A percentile compares a stretch with the other conserved stretches of the same genome.
phyloP scores from a whole-genome alignment of 2,113 vertebrate species.

The Suncus etruscus region DNA sequence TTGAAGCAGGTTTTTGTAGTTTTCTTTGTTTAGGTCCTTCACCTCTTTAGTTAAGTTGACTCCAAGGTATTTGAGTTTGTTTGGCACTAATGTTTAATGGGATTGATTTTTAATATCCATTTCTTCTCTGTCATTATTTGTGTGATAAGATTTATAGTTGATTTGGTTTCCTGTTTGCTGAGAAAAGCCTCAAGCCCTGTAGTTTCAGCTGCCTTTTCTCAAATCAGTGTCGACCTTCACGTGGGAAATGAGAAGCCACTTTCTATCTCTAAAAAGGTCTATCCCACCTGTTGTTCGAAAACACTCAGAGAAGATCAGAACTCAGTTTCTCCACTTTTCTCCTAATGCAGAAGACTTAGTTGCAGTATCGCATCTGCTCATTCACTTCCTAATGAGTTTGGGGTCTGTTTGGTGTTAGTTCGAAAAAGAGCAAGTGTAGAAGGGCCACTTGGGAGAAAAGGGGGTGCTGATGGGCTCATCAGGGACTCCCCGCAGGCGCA shows the following conservation, averaged over 20 bases:
- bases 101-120: too few relatives aligned
- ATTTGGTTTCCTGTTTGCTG: slow-evolving; percentile 10
- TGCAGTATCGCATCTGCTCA: slow-evolving; percentile 9
- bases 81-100: too few relatives aligned
- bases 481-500: background rate
- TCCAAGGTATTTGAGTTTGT: too few relatives aligned
- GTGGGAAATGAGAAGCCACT: slow-evolving; percentile 38
- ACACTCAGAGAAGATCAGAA: background rate
- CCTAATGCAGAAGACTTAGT: too few relatives aligned
- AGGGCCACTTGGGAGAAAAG: rapidly evolving
- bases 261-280: slow-evolving; percentile 50
- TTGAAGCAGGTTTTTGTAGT: too few relatives aligned
- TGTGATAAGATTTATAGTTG: background rate
- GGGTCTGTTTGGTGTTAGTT: slow-evolving; percentile 3
- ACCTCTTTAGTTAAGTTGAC: too few relatives aligned
- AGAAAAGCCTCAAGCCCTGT: slow-evolving; percentile 15
- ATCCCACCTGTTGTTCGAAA: slow-evolving; percentile 36
- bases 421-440: background rate
- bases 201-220: background rate
- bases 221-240: background rate
- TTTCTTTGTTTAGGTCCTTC: too few relatives aligned
- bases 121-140: too few relatives aligned
- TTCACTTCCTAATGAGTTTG: slow-evolving; percentile 55
- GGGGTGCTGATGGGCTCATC: rapidly evolving
- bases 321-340: too few relatives aligned